Conservation (phyloP, 2,888 invertebrate genomes). For the Amiota communis region DNA sequence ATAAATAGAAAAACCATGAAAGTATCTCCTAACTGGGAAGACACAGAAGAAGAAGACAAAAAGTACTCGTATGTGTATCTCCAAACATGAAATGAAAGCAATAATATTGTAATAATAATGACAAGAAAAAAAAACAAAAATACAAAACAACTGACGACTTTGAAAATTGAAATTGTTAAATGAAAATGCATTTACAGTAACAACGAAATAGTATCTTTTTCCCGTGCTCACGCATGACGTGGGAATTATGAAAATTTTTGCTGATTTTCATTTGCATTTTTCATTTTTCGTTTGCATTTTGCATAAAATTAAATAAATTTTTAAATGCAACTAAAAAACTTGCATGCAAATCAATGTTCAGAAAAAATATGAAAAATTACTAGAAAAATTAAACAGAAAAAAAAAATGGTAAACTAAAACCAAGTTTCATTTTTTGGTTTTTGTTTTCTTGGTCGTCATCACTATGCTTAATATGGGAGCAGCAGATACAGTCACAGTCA, state of each 20-base stretch:
- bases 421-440: slow-evolving; percentile 7
- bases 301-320: slow-evolving; percentile 23
- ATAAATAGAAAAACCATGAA: slow-evolving; percentile 9
- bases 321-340: slow-evolving; percentile 19
- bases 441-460: not conserved
- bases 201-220: slow-evolving; percentile 39
- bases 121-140: not conserved
- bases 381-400: slow-evolving; percentile 11
- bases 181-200: slow-evolving; percentile 37
- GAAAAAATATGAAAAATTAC: slow-evolving; percentile 19
- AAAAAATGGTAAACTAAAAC: not conserved
- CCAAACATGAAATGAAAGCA: slow-evolving; percentile 17
- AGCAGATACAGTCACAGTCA: slow-evolving; percentile 25
- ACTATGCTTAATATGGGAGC: slow-evolving; percentile 56
- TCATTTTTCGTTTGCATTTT: slow-evolving; percentile 29
- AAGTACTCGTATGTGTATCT: not conserved
- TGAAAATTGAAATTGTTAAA: not conserved
- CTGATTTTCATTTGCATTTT: slow-evolving; percentile 21
- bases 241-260: slow-evolving; percentile 51
- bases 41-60: slow-evolving; percentile 3
- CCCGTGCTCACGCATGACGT: slow-evolving; percentile 61
- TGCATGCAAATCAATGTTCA: slow-evolving; percentile 26
- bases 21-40: not conserved
- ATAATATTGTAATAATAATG: not conserved
- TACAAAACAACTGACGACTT: not conserved